Percentiles rank a stretch among this genome's conserved stretches.
Evolutionary conservation across 2,113 vertebrate species (phyloP).

Genomic region (Grus americana): DNA sequence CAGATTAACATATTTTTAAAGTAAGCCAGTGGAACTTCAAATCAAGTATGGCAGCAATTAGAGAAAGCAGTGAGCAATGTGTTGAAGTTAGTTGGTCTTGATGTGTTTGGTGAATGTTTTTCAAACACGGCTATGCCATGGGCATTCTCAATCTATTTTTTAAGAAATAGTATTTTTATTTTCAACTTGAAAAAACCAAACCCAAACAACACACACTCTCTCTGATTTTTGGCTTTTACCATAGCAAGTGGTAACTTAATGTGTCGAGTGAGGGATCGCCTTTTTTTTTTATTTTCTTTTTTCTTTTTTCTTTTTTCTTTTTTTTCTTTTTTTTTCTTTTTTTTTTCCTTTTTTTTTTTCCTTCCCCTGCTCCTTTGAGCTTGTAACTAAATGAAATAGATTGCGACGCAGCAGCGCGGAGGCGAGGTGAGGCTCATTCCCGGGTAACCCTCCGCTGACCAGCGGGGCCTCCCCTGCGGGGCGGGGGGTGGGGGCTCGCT

Average conservation of each 20-base stretch:
- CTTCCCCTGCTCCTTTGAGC: neutral
- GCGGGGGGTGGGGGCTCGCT: too few relatives aligned
- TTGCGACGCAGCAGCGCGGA: neutral
- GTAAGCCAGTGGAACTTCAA: constrained; percentile 74
- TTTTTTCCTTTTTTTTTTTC: too few relatives aligned
- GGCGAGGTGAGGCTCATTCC: too few relatives aligned
- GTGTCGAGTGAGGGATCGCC: neutral
- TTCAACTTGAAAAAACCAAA: neutral
- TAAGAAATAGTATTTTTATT: neutral
- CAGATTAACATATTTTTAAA: constrained; percentile 79
- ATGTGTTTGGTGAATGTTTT: constrained; percentile 54
- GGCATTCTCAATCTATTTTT: neutral
- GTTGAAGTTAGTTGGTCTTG: constrained; percentile 53
- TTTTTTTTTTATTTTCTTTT: too few relatives aligned
- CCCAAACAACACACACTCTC: neutral
- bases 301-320: too few relatives aligned
- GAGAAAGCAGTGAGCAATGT: neutral
- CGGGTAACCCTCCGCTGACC: too few relatives aligned
- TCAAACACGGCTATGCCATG: constrained; percentile 29
- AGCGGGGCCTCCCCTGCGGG: neutral
- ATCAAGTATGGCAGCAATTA: constrained; percentile 69
- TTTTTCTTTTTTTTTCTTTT: too few relatives aligned
- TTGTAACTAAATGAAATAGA: neutral
- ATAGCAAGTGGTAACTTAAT: neutral
- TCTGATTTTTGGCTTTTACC: neutral